These are phyloP conservation scores for Nylanderia fulva DNA, from an alignment of 1,140 invertebrate genomes.

Conservation along the genomic window DNA sequence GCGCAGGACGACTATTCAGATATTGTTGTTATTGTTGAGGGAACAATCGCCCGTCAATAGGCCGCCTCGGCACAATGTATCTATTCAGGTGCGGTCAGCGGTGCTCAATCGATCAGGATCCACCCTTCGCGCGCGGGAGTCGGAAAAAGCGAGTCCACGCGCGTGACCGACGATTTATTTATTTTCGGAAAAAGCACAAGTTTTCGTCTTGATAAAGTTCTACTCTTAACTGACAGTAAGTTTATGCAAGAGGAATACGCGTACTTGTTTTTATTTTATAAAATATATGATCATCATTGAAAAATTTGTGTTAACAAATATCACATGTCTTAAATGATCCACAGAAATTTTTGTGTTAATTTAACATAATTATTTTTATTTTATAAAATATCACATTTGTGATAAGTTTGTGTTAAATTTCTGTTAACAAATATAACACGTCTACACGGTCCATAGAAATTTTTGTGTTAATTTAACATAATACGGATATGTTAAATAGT, in stretches of 20 bases:
- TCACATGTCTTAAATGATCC: no score
- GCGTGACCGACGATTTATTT: constrained; percentile 19
- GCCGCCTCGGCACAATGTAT: constrained; percentile 85
- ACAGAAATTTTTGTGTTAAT: no score
- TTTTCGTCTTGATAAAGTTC: not conserved
- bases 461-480: no score
- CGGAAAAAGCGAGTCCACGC: constrained; percentile 70
- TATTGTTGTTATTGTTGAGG: constrained; percentile 86
- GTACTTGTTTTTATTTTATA: not conserved
- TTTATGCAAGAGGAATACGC: not conserved
- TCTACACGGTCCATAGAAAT: no score
- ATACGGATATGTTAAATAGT: no score
- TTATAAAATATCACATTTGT: no score
- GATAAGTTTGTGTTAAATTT: no score
- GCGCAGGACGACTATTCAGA: constrained; percentile 84
- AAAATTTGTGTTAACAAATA: no score
- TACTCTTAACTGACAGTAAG: not conserved
- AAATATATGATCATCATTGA: no score
- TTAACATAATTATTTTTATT: no score
- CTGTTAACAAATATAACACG: no score
- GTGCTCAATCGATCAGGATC: constrained; percentile 82
- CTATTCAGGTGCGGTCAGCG: constrained; percentile 85
- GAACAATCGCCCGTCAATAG: constrained; percentile 86
- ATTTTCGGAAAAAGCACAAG: not conserved
- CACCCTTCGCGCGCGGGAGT: constrained; percentile 64